Conservation (phyloP, 2,797 vertebrate genomes). For the Apogon hyalosoma region DNA sequence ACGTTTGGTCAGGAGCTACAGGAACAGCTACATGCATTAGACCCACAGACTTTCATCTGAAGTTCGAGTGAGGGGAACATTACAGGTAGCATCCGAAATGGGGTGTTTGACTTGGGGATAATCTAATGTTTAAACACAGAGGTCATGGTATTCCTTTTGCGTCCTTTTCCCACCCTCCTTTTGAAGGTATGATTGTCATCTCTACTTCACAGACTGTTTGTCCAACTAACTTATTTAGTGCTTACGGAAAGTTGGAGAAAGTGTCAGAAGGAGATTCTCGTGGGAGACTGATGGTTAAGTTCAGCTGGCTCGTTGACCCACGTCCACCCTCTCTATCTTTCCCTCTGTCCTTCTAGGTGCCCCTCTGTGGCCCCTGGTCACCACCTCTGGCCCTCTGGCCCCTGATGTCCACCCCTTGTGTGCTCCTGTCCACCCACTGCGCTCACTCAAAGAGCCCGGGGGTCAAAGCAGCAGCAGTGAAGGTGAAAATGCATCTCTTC, state of each 20-base stretch:
- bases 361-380: constrained; percentile 63
- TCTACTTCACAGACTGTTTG: constrained; percentile 58
- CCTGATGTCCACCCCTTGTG: constrained; percentile 70
- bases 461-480: constrained; percentile 75
- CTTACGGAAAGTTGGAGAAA: constrained; percentile 55
- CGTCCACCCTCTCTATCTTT: constrained; percentile 72
- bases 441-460: constrained; percentile 56
- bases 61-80: constrained; percentile 35
- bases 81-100: constrained; percentile 43
- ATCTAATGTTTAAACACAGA: constrained; percentile 56
- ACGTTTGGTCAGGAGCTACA: constrained; percentile 70
- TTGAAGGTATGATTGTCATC: constrained; percentile 41
- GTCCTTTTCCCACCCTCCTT: constrained; percentile 59
- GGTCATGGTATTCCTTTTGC: constrained; percentile 55
- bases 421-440: constrained; percentile 78
- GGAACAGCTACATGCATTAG: constrained; percentile 28
- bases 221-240: constrained; percentile 68
- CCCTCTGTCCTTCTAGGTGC: constrained; percentile 57
- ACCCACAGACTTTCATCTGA: constrained; percentile 42
- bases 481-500: constrained; percentile 71
- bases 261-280: constrained; percentile 65
- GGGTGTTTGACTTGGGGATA: constrained; percentile 51
- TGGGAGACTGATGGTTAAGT: constrained; percentile 84
- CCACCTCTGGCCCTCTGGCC: constrained; percentile 73
- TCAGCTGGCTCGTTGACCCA: constrained; percentile 79